phyloP scores from a whole-genome alignment of 92 coral and sea anemone species.

The Epizoanthus scotinus region DNA sequence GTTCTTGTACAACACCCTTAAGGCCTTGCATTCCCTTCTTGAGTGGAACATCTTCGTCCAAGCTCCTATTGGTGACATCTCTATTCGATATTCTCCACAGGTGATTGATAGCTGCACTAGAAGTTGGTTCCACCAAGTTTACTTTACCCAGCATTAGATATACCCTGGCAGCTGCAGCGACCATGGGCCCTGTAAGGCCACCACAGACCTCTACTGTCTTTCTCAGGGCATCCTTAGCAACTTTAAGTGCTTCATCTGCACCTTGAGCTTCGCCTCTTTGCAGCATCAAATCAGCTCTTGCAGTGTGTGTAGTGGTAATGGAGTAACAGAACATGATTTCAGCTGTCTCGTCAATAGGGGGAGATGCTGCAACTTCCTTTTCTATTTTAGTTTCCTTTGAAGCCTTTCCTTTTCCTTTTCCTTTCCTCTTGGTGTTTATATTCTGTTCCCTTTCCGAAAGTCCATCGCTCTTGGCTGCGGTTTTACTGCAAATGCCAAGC shows the following conservation, averaged over 20 bases:
- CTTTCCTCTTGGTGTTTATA: conserved; percentile 46
- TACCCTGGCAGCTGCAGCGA: conserved; percentile 50
- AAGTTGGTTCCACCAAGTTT: not conserved
- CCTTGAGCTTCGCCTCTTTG: conserved; percentile 48
- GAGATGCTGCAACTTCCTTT: conserved; percentile 25
- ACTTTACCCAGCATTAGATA: conserved; percentile 51
- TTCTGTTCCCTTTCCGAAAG: conserved; percentile 8
- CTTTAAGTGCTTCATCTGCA: conserved; percentile 57
- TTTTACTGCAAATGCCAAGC: conserved; percentile 31
- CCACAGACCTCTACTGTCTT: conserved; percentile 41
- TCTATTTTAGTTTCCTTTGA: conserved; percentile 49
- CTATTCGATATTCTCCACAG: conserved; percentile 1
- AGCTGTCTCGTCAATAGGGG: conserved; percentile 25
- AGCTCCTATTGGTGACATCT: not conserved
- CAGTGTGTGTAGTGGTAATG: conserved; percentile 37
- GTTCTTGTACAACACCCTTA: not conserved
- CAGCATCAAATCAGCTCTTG: conserved; percentile 58
- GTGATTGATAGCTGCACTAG: conserved; percentile 15
- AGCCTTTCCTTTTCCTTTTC: conserved; percentile 37
- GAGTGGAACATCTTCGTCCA: not conserved
- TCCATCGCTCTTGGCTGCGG: not conserved
- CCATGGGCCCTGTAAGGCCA: conserved; percentile 32
- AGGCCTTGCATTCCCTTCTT: conserved; percentile 2
- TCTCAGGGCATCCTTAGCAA: conserved; percentile 56
- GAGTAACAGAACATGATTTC: conserved; percentile 59